Base-by-base conservation (phyloP, 2,888 invertebrate genomes). In the Zootermopsis nevadensis region DNA sequence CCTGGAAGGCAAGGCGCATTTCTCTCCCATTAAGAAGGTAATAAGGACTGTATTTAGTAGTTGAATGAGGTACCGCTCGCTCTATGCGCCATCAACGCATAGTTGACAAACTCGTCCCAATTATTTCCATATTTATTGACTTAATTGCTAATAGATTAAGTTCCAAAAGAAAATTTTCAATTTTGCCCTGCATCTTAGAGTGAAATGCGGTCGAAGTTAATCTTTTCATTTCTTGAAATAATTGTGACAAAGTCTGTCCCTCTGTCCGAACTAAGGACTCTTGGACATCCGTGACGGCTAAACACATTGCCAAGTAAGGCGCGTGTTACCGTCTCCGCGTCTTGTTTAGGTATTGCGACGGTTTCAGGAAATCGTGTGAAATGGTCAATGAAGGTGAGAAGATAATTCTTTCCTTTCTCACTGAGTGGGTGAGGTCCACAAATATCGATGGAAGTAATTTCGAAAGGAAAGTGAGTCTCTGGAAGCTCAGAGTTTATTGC, bases 281-380 rank as follows among this genome's bases (percentile, higher is more conserved):
- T 1, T 8, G 27, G 60, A 60, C 60, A 60, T 1, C 4, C 60
- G 22, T 60, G 60, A 8, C 8, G 24, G n/a, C n/a, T 6, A 22
- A 3, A 60, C 1, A 60, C 27, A 2, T 60, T 10, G 1, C 19
- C 22, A 6, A 60, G 19, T 19, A 60, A 22, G 1, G 4, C 60
- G 1, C 60, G 12, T 1, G 60, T 19, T 10, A 60, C 60, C 7
- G 27, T 60, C 27, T 60, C 60, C 6, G 24, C 22, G 60, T 60
- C 60, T 19, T 60, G n/a, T 19, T 22, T 60, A 7, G 60, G 6
- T 8, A 60, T 1, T 1, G 12, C 2, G 4, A 7, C 10, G 15
- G 1, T 1, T 1, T 4, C 4, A 1, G 10, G 1, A 4, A 0
- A 7, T 60, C 0, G 22, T 1, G 2, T 1, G 6, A 4, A 60